Evolutionary conservation across 2,888 invertebrate genomes (phyloP).

Genomic region (Neoitamus cyanurus): DNA sequence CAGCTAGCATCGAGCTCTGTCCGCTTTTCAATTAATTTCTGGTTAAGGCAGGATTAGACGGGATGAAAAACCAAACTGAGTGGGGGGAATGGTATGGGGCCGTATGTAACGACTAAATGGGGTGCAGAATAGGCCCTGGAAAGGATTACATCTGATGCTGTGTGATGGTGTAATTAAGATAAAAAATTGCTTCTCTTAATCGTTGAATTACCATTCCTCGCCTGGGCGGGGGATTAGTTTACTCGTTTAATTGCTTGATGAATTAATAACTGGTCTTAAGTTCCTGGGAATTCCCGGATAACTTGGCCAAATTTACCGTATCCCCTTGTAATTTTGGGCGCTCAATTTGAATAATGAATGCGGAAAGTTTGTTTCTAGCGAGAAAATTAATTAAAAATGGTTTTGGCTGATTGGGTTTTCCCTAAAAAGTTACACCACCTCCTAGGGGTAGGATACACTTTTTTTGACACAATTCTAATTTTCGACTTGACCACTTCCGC

Average conservation of each 20-base stretch:
- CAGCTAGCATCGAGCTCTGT: neutral
- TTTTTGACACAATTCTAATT: neutral
- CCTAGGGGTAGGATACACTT: neutral
- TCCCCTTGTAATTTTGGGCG: neutral
- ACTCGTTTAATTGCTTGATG: conserved; percentile 29
- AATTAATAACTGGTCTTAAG: conserved; percentile 21
- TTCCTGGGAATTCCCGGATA: neutral
- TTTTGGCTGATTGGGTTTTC: neutral
- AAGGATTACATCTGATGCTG: neutral
- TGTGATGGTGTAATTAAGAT: conserved; percentile 26
- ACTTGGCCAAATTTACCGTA: neutral
- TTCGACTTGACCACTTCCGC: neutral
- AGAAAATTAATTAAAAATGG: conserved; percentile 5
- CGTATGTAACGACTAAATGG: neutral
- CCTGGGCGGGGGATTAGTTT: conserved; percentile 15
- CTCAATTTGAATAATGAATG: neutral
- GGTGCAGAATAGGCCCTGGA: neutral
- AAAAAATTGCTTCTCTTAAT: conserved; percentile 13
- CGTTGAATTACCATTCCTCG: conserved; percentile 16
- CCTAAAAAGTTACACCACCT: neutral
- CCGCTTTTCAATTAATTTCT: neutral
- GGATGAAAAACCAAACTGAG: neutral
- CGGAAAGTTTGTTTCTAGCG: neutral
- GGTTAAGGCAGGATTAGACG: neutral
- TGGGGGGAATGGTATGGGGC: neutral